Base-by-base conservation (phyloP, 1,140 invertebrate genomes). In the Scylla paramamosain region DNA sequence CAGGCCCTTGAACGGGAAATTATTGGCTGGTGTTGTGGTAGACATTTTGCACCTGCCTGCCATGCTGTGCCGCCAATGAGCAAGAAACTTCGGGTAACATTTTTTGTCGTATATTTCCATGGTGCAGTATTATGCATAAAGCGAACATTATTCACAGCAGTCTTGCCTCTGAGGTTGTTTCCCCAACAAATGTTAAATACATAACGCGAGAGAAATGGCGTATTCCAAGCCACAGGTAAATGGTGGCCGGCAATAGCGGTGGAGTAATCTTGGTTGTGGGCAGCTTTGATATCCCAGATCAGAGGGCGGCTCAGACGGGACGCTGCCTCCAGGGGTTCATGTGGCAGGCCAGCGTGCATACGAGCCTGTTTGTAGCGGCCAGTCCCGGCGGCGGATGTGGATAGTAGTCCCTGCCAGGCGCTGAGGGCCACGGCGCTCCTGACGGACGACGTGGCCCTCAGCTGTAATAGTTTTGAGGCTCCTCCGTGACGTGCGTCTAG, bases 151-250 rank as follows among this genome's bases (percentile, higher is more conserved):
- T 20, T 16, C 52, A 77, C 0, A 0, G 25, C 67, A 77, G 67
- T 77, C 10, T 77, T 12, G 20, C 25, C 67, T n/a, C 20, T 12
- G 12, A 77, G 67, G n/a, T 20, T 77, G n/a, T 77, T 77, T 77
- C 67, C 25, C 67, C 67, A 77, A 77, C 67, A 77, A 77, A 77
- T 77, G 67, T 77, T 77, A 77, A n/a, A 77, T 77, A 77, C 67
- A 77, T 77, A 77, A 77, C 20, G 20, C 25, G n/a, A n/a, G 67
- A 77, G 67, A 77, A 77, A 77, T 77, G 67, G 67, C 67, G n/a
- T 77, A n/a, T n/a, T 77, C 67, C 67, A 77, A 77, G 67, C 67
- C 67, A n/a, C 67, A 77, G 67, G 67, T 77, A 77, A 77, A 77
- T 77, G 67, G 67, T n/a, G 67, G 67, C 12, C 67, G 25, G 67